Base-by-base conservation (phyloP, 2,888 invertebrate genomes). In the Drosophila tanythrix region DNA sequence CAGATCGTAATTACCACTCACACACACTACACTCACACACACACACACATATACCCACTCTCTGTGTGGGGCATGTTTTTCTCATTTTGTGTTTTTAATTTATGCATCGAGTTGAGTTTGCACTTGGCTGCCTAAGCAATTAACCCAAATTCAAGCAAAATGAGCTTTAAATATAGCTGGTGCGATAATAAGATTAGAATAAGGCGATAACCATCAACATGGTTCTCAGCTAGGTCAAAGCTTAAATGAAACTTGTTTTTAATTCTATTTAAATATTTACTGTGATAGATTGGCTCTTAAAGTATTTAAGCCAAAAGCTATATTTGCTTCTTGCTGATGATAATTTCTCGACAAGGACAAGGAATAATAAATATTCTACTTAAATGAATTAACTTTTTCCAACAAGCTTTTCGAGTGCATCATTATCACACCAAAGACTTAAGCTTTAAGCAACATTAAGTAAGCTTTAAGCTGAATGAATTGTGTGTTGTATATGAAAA, bases 141-240 rank as follows among this genome's bases (percentile, higher is more conserved):
- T 84, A 87, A 84, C 88, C 84, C 73, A 79, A 73, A 72, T 86
- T 64, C 65, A n/a, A 33, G 31, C 58, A 33, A 74, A 78, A 74
- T 76, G 71, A 58, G 66, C 67, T 78, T 71, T 68, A 52, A 59
- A 68, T 82, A 70, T 74, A 53, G 59, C 73, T 63, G 71, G 50
- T 63, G 72, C 48, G 43, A 48, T 70, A 77, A 79, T 58, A 29
- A 21, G 35, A 59, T 76, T 67, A 59, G 21, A 35, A 55, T 61
- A 50, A 59, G n/a, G 51, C 35, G 29, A 50, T 57, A 48, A 60
- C n/a, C 25, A 33, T 11, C 10, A 40, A 21, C 18, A 31, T 15
- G 40, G 2, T 46, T 55, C 40, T 2, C 0, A 29, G 40, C n/a
- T 27, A 6, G 55, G 10, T 50, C 38, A 33, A 25, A 25, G 21